Evolutionary conservation across 1,140 invertebrate genomes (phyloP), one percentile per base, ranked within the genome.

Genomic region (Zaprionus capensis): DNA sequence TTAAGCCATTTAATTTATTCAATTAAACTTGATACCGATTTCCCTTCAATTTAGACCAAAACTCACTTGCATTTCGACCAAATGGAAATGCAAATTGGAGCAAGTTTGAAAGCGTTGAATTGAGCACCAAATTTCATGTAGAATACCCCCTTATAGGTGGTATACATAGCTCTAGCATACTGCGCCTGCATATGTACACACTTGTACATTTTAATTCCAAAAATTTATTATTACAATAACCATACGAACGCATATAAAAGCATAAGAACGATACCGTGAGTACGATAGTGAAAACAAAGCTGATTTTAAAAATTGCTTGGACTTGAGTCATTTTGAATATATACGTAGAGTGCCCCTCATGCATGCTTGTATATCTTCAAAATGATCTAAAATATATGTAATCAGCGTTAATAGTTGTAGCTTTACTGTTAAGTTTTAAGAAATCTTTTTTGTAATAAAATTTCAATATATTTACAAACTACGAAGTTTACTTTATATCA

Each of bases 341-440:
- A 71, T 76, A 62, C 41, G 57, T 14, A 38, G 36, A 78, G 41
- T 44, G 38, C 26, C 41, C 15, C 26, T 1, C 5, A 67, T 12
- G 34, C 17, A 70, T 14, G 15, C 41, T 20, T 56, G 22, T 57
- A 78, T 71, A 86, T 69, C 28, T 85, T 85, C 76, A 76, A 86
- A 73, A 82, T 86, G 82, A 86, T 86, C 82, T 31, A 56, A 80
- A 67, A 81, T n/a, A 46, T 46, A 17, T 46, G 15, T 38, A 38
- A 87, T 87, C 78, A 81, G 61, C 82, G 84, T 75, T 59, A 70
- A 70, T 81, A 81, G 57, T 74, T 78, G 63, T 86, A 87, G 77
- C 71, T 80, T 64, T 83, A 87, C 73, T 88, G 77, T 87, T 87
- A 87, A 83, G 84, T 87, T 87, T 88, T 76, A 88, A 78, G 76